Evolutionary conservation across 2,888 invertebrate genomes (phyloP).

Genomic region (Caenorhabditis virilis): DNA sequence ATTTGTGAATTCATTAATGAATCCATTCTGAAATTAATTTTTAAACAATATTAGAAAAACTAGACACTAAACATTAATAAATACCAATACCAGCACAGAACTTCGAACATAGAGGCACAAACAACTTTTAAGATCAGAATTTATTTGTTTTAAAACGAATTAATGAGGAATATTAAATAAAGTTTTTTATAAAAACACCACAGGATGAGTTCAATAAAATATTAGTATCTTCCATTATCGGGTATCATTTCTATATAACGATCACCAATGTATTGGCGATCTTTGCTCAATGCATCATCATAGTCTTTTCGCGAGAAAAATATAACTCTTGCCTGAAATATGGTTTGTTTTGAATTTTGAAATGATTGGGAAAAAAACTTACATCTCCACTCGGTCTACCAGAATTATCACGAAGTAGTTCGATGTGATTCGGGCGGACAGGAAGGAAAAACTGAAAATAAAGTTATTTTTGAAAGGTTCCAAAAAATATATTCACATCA

Average conservation of each 20-base stretch:
- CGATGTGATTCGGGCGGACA: slow-evolving; percentile 38
- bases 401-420: slow-evolving; percentile 38
- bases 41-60: neutral
- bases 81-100: too few species aligned
- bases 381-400: slow-evolving; percentile 46
- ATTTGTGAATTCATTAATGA: slow-evolving; percentile 20
- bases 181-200: neutral
- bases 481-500: slow-evolving; percentile 37
- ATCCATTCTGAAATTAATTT: neutral
- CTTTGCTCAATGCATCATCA: slow-evolving; percentile 48
- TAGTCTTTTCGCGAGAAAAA: slow-evolving; percentile 43
- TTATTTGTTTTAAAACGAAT: neutral
- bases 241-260: slow-evolving; percentile 40
- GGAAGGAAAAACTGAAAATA: slow-evolving; percentile 42
- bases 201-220: neutral
- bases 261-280: slow-evolving; percentile 50
- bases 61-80: neutral
- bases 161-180: neutral
- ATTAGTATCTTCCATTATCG: slow-evolving; percentile 36
- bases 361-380: neutral
- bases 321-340: slow-evolving; percentile 25
- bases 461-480: too few species aligned
- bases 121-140: neutral
- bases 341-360: neutral
- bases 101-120: too few species aligned